Evolutionary conservation across 2,797 vertebrate species (phyloP).

Genomic region (Sphenodon punctatus): DNA sequence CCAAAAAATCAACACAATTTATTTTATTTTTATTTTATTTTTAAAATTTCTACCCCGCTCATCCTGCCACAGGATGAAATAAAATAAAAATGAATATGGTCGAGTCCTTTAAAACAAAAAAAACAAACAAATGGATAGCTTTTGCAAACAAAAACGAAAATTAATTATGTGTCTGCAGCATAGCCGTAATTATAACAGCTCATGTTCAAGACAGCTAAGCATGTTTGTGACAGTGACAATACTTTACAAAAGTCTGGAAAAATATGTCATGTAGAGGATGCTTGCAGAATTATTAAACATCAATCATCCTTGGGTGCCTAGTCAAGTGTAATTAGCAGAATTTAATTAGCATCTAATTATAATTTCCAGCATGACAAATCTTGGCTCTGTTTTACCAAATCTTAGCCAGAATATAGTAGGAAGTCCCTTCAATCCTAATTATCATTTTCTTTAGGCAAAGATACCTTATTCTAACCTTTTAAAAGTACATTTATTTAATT

Average conservation of each 20-base stretch:
- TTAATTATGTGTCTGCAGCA: no score
- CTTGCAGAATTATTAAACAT: conserved; percentile 70
- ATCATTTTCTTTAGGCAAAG: not conserved
- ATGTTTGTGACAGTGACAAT: conserved; percentile 38
- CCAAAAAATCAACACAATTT: no score
- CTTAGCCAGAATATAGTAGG: conserved; percentile 21
- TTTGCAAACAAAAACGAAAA: no score
- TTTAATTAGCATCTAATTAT: conserved; percentile 86
- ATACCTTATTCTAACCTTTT: not conserved
- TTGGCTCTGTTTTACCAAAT: conserved; percentile 36
- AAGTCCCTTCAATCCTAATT: not conserved
- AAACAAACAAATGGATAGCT: no score
- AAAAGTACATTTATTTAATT: no score
- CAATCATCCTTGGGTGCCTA: conserved; percentile 75
- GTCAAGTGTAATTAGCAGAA: conserved; percentile 83
- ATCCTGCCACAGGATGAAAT: no score
- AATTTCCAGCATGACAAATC: conserved; percentile 65
- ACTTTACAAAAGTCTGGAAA: conserved; percentile 49
- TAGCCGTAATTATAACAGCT: conserved; percentile 46
- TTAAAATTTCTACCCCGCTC: no score
- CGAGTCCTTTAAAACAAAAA: no score
- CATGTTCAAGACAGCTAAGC: conserved; percentile 20
- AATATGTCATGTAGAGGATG: conserved; percentile 63
- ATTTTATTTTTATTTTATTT: no score
- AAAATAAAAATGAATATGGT: no score